Conservation (phyloP, 1,140 invertebrate species). For the Leptoteleia sp. region DNA sequence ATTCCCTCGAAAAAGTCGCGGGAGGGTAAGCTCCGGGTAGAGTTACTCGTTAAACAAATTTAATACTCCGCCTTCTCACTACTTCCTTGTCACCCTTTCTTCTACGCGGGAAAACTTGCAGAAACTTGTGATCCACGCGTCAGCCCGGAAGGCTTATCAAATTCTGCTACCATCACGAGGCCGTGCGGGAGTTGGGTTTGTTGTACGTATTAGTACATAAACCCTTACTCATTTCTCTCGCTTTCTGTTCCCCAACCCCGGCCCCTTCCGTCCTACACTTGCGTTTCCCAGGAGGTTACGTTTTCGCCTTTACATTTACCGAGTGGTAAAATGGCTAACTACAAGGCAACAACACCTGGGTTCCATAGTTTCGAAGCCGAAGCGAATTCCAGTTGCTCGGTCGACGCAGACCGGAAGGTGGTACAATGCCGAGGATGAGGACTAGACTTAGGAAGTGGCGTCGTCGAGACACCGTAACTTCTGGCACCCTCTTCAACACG, state of each 20-base stretch:
- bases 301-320: constrained; percentile 70
- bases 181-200: constrained; percentile 46
- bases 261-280: constrained; percentile 21
- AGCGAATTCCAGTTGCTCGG: constrained; percentile 53
- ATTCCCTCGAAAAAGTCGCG: constrained; percentile 64
- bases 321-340: constrained; percentile 72
- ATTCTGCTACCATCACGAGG: constrained; percentile 66
- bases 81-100: constrained; percentile 58
- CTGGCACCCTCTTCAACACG: constrained; percentile 55
- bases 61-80: constrained; percentile 70
- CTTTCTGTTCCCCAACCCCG: constrained; percentile 23
- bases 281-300: constrained; percentile 55
- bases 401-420: constrained; percentile 59
- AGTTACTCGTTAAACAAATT: constrained; percentile 77
- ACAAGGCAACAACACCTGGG: constrained; percentile 74
- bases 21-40: constrained; percentile 50
- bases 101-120: constrained; percentile 70
- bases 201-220: constrained; percentile 65
- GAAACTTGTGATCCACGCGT: constrained; percentile 75
- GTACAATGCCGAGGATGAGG: constrained; percentile 65
- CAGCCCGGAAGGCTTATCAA: constrained; percentile 78
- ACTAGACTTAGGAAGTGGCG: constrained; percentile 66
- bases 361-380: constrained; percentile 60
- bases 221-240: constrained; percentile 57
- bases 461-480: constrained; percentile 70